Percentiles rank a stretch among this genome's conserved stretches.
phyloP scores from a whole-genome alignment of 1,140 invertebrate genomes.

The Cydia splendana region DNA sequence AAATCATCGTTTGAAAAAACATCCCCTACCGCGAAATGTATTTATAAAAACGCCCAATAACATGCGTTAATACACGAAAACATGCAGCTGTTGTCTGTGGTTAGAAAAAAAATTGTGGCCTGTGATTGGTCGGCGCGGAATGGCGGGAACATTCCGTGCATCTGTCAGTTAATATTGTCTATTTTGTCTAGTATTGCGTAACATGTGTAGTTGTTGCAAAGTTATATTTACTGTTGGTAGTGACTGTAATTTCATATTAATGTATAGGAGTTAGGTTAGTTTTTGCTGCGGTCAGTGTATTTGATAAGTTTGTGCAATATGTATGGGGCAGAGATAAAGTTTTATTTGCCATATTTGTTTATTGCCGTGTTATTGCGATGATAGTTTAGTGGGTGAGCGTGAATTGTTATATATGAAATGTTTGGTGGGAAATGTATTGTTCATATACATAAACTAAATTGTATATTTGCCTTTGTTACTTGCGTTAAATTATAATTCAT shows the following conservation, averaged over 20 bases:
- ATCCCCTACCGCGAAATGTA: slow-evolving; percentile 49
- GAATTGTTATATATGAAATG: not conserved
- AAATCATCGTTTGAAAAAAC: slow-evolving; percentile 54
- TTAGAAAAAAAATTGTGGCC: slow-evolving; percentile 54
- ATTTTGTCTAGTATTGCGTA: slow-evolving; percentile 35
- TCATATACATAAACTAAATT: not conserved
- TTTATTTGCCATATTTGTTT: slow-evolving; percentile 31
- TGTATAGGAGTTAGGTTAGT: not conserved
- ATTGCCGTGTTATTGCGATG: slow-evolving; percentile 26
- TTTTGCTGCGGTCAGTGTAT: not conserved
- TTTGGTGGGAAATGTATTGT: not conserved
- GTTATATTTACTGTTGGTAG: not conserved
- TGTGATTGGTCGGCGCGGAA: slow-evolving; percentile 57
- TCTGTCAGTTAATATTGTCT: slow-evolving; percentile 72
- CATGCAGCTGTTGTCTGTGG: slow-evolving; percentile 64
- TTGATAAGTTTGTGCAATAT: slow-evolving; percentile 19
- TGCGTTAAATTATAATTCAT: too few species aligned
- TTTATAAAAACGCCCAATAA: slow-evolving; percentile 71
- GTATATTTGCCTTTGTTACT: not conserved
- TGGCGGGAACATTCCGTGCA: slow-evolving; percentile 67
- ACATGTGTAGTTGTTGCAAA: slow-evolving; percentile 9
- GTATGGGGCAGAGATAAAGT: slow-evolving; percentile 22
- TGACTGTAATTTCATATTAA: not conserved
- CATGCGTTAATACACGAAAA: slow-evolving; percentile 63
- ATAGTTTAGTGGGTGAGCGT: slow-evolving; percentile 11